These are phyloP conservation scores for Bhutanitis thaidina DNA, from an alignment of 2,888 invertebrate genomes.

Conservation along the genomic window DNA sequence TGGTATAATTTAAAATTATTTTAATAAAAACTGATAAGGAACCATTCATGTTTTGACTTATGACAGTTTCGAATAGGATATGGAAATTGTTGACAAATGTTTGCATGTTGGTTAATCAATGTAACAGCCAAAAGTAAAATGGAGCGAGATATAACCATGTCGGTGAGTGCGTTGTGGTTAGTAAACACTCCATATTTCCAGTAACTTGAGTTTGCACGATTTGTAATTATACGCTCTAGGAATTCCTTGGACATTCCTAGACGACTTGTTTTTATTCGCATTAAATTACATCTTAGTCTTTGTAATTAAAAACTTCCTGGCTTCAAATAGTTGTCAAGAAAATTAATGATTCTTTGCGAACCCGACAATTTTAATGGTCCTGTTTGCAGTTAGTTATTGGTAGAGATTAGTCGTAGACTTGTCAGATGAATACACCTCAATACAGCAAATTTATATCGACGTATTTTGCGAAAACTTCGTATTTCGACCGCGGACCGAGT, in stretches of 20 bases:
- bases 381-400: no score
- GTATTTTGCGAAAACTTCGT: no score
- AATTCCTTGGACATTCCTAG: slow-evolving; percentile 1
- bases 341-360: not conserved
- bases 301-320: slow-evolving; percentile 14
- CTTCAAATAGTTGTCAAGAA: not conserved
- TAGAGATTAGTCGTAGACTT: no score
- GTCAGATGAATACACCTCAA: no score
- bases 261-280: not conserved
- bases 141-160: not conserved
- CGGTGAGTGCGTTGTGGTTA: slow-evolving; percentile 14
- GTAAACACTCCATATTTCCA: slow-evolving; percentile 4
- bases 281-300: not conserved
- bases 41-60: no score
- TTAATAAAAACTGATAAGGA: no score
- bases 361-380: no score
- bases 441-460: no score
- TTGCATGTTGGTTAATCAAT: not conserved
- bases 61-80: no score
- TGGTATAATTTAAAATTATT: no score
- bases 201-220: slow-evolving; percentile 4
- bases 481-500: no score
- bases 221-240: slow-evolving; percentile 7
- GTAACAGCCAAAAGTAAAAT: not conserved
- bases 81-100: no score